Percentiles rank a stretch among this genome's conserved stretches.
These are phyloP conservation scores for Nomada hirtipes DNA, from an alignment of 2,888 invertebrate genomes.

Conservation along the genomic window DNA sequence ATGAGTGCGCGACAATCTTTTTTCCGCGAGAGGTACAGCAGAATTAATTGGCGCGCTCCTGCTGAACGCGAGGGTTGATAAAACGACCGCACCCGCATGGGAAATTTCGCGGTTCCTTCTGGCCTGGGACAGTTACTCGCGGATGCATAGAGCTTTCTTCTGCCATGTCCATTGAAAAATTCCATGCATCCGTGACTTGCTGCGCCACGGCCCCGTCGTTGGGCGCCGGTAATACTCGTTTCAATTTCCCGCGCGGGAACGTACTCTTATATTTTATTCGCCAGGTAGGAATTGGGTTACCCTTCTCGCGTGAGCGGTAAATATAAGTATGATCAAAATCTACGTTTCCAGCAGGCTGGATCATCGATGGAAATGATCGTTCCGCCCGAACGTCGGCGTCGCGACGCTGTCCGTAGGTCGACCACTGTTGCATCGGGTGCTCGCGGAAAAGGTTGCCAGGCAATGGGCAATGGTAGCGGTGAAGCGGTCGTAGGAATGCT, in stretches of 20 bases:
- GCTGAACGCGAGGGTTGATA: background rate
- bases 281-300: constrained; percentile 3
- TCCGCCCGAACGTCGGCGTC: background rate
- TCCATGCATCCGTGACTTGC: constrained; percentile 64
- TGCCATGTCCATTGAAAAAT: constrained; percentile 64
- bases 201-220: background rate
- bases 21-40: background rate
- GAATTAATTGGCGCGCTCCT: constrained; percentile 3
- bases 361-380: background rate
- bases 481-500: constrained; percentile 25
- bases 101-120: constrained; percentile 47
- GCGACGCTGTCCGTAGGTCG: background rate
- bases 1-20: background rate
- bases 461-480: background rate
- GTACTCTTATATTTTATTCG: constrained; percentile 35
- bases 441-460: background rate
- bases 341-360: background rate
- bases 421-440: too few species aligned
- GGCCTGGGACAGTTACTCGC: constrained; percentile 24
- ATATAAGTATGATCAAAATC: background rate
- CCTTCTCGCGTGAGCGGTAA: background rate
- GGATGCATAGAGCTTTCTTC: constrained; percentile 48
- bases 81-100: constrained; percentile 36
- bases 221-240: constrained; percentile 16
- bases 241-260: constrained; percentile 40